Base-by-base conservation (phyloP, 2,113 vertebrate genomes). In the Gnathonemus echidnorhynchus region DNA sequence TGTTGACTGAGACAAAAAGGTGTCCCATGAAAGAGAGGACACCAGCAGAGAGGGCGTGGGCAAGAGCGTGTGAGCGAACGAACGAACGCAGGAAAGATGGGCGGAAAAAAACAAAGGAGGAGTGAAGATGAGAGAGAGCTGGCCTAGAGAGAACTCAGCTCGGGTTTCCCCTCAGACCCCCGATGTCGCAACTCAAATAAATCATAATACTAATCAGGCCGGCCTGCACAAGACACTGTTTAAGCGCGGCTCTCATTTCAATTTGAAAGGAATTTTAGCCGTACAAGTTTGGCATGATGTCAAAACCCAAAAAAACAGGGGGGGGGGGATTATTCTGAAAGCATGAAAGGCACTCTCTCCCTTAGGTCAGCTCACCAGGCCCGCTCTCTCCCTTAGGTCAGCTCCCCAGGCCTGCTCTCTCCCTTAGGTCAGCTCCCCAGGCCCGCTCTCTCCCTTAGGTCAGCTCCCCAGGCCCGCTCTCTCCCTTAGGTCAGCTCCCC, bases 171-270 rank as follows among this genome's bases (percentile, higher is more conserved):
- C 35, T 35, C 52, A 52, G 48, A 58, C 42, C 50, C 50, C 52
- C 1, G 27, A 87, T 87, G 86, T 87, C n/a, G 27, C 83, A 87
- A 87, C 86, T 87, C 86, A 87, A 87, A 88, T 88, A 88, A 88
- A 56, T 58, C 87, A 35, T 88, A 58, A 58, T 58, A 53, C 87
- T 88, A 88, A 88, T 58, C 50, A 56, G 52, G 7, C 21, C 31
- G 49, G 52, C 53, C 15, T 3, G 39, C 87, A 88, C 52, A 88
- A 58, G 52, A 88, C 27, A 62, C 87, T 58, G 50, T 88, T 88
- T 58, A 56, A 88, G 21, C 2, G 35, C 27, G 10, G 86, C 35
- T 39, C 87, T 42, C 50, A 39, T 88, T 88, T 88, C 50, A 88
- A 42, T 42, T 45, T 88, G 13, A 88, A 58, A 88, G 27, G 17